Evolutionary conservation across 1,140 invertebrate species (phyloP), one percentile per base, ranked within the genome.

Genomic region (Megalonaias nervosa): DNA sequence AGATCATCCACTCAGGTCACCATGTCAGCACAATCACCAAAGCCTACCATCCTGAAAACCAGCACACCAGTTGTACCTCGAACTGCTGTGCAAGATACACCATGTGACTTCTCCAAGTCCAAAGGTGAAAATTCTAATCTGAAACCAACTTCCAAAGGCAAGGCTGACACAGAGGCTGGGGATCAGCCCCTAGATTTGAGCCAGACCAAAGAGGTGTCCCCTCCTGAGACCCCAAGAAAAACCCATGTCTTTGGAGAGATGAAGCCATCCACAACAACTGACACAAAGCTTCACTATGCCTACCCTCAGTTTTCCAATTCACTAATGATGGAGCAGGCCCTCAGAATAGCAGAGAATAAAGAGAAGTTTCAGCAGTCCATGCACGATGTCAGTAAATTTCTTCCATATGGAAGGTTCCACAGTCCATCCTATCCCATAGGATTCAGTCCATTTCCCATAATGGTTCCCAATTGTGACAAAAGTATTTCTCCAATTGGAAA

Each of bases 181-280:
- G 79, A 81, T 71, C 79, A 81, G 62, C 84, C 84, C 15, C 70
- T 85, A 16, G 84, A 84, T 60, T 71, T 85, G 14, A 83, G 84
- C 23, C 67, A 80, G 57, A 72, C 80, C 21, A 85, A 82, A 72
- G 81, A 88, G 55, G 68, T 83, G 12, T 76, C 77, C 0, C 78
- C 81, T 6, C 69, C 77, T 3, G 88, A 89, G 59, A 83, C 82
- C 23, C 67, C 85, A 1, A 78, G 85, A 31, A 88, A 88, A 73
- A 89, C 87, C 19, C 87, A 89, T 69, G 80, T 89, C 16, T 89
- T 86, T 79, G 88, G 87, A 17, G 84, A 84, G 56, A 62, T 79
- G 15, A 80, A 76, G 64, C 75, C 72, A 21, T 48, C 38, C 38
- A 6, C 11, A 48, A 11, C 38, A 48, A 5, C 38, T 11, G 38